A percentile compares a stretch with the other conserved stretches of the same genome.
Conservation (phyloP, 2,113 vertebrate genomes). For the Desmodus rotundus region DNA sequence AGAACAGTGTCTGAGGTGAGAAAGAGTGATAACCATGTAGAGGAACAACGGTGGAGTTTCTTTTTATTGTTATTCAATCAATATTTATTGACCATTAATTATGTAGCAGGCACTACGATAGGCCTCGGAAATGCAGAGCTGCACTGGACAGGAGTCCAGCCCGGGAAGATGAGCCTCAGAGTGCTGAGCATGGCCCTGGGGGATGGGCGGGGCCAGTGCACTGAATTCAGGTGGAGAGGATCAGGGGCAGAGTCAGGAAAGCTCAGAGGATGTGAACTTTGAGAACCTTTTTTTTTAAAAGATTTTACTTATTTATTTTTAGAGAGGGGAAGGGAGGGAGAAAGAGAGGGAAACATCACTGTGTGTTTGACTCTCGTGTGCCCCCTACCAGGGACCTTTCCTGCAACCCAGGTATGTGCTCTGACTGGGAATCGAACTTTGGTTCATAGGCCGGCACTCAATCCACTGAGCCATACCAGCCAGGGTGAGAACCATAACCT, state of each 20-base stretch:
- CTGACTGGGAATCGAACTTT: no score
- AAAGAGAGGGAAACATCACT: no score
- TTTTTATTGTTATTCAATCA: background rate
- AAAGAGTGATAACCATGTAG: background rate
- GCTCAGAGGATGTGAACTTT: background rate
- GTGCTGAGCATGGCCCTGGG: rapidly evolving
- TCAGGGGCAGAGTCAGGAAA: background rate
- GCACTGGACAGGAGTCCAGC: background rate
- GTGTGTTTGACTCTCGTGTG: no score
- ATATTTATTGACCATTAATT: background rate
- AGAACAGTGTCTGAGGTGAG: background rate
- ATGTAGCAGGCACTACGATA: background rate
- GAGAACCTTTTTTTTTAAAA: background rate
- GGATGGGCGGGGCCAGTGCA: background rate
- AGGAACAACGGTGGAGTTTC: background rate
- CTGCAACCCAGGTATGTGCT: no score
- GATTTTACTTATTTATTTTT: no score
- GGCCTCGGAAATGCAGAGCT: background rate
- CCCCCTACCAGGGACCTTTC: no score
- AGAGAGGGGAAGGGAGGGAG: no score
- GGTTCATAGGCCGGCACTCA: no score
- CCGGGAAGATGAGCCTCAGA: rapidly evolving
- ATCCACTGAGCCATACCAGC: no score
- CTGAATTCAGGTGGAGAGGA: background rate
- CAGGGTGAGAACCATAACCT: background rate